Conservation (phyloP, 2,797 vertebrate genomes). For the Tadarida brasiliensis region DNA sequence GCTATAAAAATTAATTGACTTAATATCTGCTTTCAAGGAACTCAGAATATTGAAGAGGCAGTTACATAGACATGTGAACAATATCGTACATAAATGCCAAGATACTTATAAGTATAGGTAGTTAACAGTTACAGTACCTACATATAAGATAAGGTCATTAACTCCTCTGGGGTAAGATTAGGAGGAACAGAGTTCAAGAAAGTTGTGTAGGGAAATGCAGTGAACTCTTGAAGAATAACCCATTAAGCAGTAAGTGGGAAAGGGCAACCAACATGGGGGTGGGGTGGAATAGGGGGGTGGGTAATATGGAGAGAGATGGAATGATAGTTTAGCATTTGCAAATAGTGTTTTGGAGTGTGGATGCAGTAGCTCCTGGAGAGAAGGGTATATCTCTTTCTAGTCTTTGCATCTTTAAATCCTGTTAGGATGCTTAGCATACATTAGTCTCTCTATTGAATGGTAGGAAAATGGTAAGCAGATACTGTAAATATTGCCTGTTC, state of each 20-base stretch:
- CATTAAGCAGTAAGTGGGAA: not conserved
- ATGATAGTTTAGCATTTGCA: not conserved
- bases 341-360: not conserved
- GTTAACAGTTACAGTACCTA: not conserved
- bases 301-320: not conserved
- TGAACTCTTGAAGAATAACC: not conserved
- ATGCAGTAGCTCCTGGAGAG: not conserved
- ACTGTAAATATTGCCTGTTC: not conserved
- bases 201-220: not conserved
- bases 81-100: not conserved
- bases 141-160: not conserved
- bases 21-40: not conserved
- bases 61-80: not conserved
- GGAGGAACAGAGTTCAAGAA: not conserved
- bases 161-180: not conserved
- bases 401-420: constrained; percentile 3
- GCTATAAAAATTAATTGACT: not conserved
- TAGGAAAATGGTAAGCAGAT: not conserved
- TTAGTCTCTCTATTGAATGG: not conserved
- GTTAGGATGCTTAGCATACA: not conserved
- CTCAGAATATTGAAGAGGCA: not conserved
- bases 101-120: not conserved
- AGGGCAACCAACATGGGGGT: not conserved
- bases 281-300: too few relatives aligned
- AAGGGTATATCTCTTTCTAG: not conserved